Percentiles rank a stretch among this genome's conserved stretches.
Conservation (phyloP, 2,888 invertebrate genomes). For the Ochlodes sylvanus region DNA sequence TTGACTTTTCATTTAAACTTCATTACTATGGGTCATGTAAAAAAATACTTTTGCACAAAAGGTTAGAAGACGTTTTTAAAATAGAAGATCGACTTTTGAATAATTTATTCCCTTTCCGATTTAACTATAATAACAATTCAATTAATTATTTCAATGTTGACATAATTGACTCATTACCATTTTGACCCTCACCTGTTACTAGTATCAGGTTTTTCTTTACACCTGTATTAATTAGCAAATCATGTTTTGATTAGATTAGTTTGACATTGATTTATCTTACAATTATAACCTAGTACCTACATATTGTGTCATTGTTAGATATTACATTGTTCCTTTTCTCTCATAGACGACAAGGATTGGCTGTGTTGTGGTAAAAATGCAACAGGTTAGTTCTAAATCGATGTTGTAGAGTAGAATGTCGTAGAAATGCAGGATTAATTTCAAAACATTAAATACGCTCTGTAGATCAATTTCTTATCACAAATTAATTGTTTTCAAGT, state of each 20-base stretch:
- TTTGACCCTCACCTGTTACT: too few species aligned
- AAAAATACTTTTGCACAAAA: too few species aligned
- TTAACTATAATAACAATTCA: too few species aligned
- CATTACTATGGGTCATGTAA: too few species aligned
- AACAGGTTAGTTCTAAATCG: slow-evolving; percentile 77
- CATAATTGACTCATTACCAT: too few species aligned
- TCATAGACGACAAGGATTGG: slow-evolving; percentile 83
- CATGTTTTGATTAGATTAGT: slow-evolving; percentile 3
- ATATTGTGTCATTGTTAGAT: slow-evolving; percentile 32
- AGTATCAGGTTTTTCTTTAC: too few species aligned
- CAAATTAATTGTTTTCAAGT: too few species aligned
- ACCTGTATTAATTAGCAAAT: not conserved
- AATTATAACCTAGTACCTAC: not conserved
- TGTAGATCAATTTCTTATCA: not conserved
- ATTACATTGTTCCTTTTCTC: slow-evolving; percentile 48
- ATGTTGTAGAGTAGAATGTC: slow-evolving; percentile 40
- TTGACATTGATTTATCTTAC: not conserved
- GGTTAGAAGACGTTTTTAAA: too few species aligned
- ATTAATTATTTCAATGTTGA: too few species aligned
- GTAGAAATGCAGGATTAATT: slow-evolving; percentile 29
- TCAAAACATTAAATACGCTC: not conserved
- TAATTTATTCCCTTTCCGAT: too few species aligned
- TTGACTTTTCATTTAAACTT: too few species aligned
- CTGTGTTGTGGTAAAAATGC: slow-evolving; percentile 81
- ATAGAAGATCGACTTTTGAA: too few species aligned